Conservation (phyloP, 1,140 invertebrate species). For the Dreissena polymorpha region DNA sequence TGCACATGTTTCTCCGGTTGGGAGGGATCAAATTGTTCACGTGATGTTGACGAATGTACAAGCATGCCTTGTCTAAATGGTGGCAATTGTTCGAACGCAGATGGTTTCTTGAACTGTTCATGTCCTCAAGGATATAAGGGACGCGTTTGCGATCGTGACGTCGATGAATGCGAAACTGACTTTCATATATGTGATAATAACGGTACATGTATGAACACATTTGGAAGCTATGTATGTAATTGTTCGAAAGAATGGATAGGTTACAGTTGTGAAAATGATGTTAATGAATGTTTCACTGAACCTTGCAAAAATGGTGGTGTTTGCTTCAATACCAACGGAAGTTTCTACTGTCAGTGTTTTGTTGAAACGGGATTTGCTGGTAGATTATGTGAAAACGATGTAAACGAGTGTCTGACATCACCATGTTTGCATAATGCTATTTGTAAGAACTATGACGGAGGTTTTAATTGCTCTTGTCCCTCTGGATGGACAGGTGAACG, state of each 20-base stretch:
- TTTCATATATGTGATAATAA: slow-evolving; percentile 39
- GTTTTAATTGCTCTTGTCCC: slow-evolving; percentile 39
- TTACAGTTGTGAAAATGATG: slow-evolving; percentile 32
- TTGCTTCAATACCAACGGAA: slow-evolving; percentile 4
- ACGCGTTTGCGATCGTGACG: slow-evolving; percentile 32
- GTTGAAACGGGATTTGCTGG: slow-evolving; percentile 22
- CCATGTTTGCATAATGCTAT: slow-evolving; percentile 26
- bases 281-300: slow-evolving; percentile 54
- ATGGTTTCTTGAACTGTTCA: neutral
- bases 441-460: slow-evolving; percentile 36
- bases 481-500: slow-evolving; percentile 37
- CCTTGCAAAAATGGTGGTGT: slow-evolving; percentile 33
- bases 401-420: slow-evolving; percentile 51
- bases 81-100: slow-evolving; percentile 5
- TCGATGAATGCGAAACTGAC: slow-evolving; percentile 49
- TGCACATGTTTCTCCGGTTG: slow-evolving; percentile 46
- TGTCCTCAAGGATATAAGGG: slow-evolving; percentile 11
- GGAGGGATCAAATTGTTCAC: slow-evolving; percentile 34
- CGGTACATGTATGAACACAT: slow-evolving; percentile 42
- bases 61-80: slow-evolving; percentile 20
- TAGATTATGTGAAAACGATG: slow-evolving; percentile 44
- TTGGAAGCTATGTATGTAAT: slow-evolving; percentile 48
- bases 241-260: slow-evolving; percentile 48
- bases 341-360: slow-evolving; percentile 14
- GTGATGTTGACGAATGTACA: slow-evolving; percentile 52